Evolutionary conservation across 2,113 vertebrate species (phyloP).

Genomic region (Probosciger aterrimus): DNA sequence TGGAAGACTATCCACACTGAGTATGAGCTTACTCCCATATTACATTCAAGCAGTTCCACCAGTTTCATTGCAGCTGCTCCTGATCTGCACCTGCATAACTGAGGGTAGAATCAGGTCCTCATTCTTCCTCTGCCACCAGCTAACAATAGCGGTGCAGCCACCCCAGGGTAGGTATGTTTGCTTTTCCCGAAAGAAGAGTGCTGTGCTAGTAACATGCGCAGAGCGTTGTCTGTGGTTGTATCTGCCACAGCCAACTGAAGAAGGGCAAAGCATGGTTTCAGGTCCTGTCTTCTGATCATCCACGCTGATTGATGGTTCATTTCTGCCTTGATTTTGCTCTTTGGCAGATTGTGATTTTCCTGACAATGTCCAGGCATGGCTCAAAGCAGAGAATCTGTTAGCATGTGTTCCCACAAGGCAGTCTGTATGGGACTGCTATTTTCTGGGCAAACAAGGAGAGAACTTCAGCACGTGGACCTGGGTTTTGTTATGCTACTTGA

Average conservation of each 20-base stretch:
- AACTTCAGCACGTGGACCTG: neutral
- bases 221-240: neutral
- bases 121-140: neutral
- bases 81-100: neutral
- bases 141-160: accelerated
- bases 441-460: accelerated
- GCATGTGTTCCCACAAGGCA: neutral
- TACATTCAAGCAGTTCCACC: neutral
- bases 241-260: neutral
- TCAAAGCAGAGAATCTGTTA: neutral
- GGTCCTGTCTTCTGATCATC: neutral
- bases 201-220: neutral
- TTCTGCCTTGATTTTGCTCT: neutral
- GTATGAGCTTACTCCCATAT: neutral
- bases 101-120: neutral
- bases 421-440: neutral
- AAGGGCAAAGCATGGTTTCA: neutral
- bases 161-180: neutral
- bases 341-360: neutral
- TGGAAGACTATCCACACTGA: neutral
- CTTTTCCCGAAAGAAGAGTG: neutral
- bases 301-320: neutral
- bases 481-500: neutral
- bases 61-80: neutral
- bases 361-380: neutral